Base-by-base conservation (phyloP, 1,140 invertebrate genomes). In the Cydia splendana region DNA sequence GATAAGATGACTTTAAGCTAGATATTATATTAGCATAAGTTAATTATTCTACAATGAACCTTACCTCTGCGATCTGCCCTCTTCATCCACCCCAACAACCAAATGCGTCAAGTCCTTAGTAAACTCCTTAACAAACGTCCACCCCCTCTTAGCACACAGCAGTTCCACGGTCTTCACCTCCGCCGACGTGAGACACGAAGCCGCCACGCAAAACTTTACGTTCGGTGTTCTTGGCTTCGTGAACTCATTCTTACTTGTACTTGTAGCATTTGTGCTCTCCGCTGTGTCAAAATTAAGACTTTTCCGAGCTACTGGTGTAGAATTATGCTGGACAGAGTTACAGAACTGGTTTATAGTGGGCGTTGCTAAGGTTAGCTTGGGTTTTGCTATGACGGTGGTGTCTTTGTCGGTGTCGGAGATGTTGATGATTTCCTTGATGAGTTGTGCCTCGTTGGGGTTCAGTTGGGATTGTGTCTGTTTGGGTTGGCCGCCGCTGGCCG, bases 331-430 rank as follows among this genome's bases (percentile, higher is more conserved):
- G 13, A 93, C 87, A 53, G 89, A 82, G 79, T 86, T 84, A 34
- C 86, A 87, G 83, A 93, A 93, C 76, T 88, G 92, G 18, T 82
- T 85, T 15, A 92, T 91, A 12, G 84, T 90, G 2, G 92, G 92
- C 13, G 92, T 93, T 45, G 89, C 88, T 7, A 87, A 74, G 20
- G 86, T 81, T 15, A 75, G 77, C 34, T 84, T 83, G 15, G 67
- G 71, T 65, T 71, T 71, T 65, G 86, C 84, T 34, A 86, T 20
- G 3, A 84, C 65, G 15, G 84, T 87, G 0, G 75, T 69, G 28
- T 87, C 84, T 82, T 81, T 74, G 81, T 76, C n/a, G 87, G 67
- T 71, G 67, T 71, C 67, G 7, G 67, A 71, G 13, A 71, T 71
- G 77, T 75, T 76, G 38, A 78, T 75, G 12, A 75, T 78, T n/a